Evolutionary conservation across 2,888 invertebrate genomes (phyloP), one percentile per base, ranked within the genome.

Genomic region (Cynaeus angustus): DNA sequence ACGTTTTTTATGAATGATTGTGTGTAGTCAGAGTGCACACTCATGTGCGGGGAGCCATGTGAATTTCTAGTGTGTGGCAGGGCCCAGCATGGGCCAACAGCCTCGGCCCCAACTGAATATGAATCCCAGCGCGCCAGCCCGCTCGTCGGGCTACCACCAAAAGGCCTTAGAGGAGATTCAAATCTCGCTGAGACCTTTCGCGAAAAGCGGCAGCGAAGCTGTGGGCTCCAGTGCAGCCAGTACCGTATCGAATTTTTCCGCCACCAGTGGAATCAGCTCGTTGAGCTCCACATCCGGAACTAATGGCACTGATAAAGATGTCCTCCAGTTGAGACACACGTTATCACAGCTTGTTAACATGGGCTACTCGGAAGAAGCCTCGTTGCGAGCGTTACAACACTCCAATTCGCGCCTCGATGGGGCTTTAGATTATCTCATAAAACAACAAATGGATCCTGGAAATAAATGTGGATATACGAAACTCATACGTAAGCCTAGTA

Each of bases 91-190:
- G 86, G 86, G 86, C 86, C 86, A 86, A 80, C 86, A 85, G 86
- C 85, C 86, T 82, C 81, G 81, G 79, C 72, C 79, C 76, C 78
- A 77, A 68, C 74, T 88, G 87, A 88, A 86, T 86, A 89, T 89
- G 89, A 89, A 89, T 87, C 88, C 88, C 85, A 88, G 88, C 86
- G 88, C 88, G 85, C 87, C 83, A 71, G 83, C 84, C 82, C 83
- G 84, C 65, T 81, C 84, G 84, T 89, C 92, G 87, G 92, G 92
- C 87, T 94, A 94, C 86, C 92, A 92, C 86, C 93, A 94, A 86
- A 94, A 94, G 87, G 94, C 94, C 83, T 89, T 95, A 86, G 94
- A 93, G 86, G 92, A 94, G 86, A 95, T 94, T 82, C 90, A 94
- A 78, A 94, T 94, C 85, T 94, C 94, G 70, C 86, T 94, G 79